Evolutionary conservation across 2,113 vertebrate species (phyloP).

Genomic region (Etheostoma spectabile): DNA sequence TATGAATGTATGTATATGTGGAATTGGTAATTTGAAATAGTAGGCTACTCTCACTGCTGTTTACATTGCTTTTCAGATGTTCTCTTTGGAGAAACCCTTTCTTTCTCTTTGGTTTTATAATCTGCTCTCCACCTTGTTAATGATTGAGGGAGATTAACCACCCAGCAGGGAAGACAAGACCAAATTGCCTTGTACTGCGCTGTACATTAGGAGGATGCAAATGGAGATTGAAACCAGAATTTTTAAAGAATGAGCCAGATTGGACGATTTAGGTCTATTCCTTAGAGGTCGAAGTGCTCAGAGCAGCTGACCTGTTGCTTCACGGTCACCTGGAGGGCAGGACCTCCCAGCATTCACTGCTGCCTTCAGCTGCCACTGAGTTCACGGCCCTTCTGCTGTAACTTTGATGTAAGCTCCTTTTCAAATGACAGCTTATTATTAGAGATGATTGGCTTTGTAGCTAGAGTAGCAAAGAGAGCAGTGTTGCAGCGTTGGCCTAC

Average conservation of each 20-base stretch:
- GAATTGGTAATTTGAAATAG: not conserved
- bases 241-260: constrained; percentile 1
- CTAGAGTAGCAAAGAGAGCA: not conserved
- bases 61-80: not conserved
- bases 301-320: constrained; percentile 44
- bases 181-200: not conserved
- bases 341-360: constrained; percentile 21
- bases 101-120: not conserved
- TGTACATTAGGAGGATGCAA: not conserved
- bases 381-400: not conserved
- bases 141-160: not conserved
- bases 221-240: constrained; percentile 1
- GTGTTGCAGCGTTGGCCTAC: not conserved
- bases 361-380: constrained; percentile 41
- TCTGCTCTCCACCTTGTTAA: constrained; percentile 3
- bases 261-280: not conserved
- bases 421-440: constrained; percentile 38
- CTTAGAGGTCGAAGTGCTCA: constrained; percentile 14
- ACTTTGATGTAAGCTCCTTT: constrained; percentile 33
- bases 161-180: not conserved
- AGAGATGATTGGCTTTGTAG: constrained; percentile 8
- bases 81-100: not conserved
- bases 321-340: constrained; percentile 61
- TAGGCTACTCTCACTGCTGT: not conserved
- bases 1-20: not conserved